Base-by-base conservation (phyloP, 1,140 invertebrate species). In the Colletes gigas region DNA sequence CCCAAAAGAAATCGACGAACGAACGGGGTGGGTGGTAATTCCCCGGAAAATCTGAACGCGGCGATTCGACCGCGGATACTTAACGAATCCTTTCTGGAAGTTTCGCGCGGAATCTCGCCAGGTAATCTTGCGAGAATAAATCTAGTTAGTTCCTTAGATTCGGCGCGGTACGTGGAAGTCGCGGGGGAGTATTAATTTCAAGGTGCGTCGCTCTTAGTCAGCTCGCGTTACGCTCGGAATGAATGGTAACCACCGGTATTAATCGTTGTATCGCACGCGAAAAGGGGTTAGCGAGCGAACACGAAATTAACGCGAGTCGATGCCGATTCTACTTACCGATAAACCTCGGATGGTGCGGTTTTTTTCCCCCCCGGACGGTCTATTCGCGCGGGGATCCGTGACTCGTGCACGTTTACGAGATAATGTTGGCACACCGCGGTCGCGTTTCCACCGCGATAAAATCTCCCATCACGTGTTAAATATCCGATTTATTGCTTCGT, bases 191-290 rank as follows among this genome's bases (percentile, higher is more conserved):
- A 82, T 85, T 85, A 85, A 85, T 85, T 82, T 82, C 71, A 62
- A 59, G 65, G 71, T 59, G 71, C 80, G 65, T 78, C 69, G 68
- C 76, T 79, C 65, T 70, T 86, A 70, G 50, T 57, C 41, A 57
- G 62, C 74, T 80, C 59, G 76, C 62, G 69, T 83, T 86, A 83
- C 76, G 72, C 77, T 57, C 72, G 52, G 21, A 74, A 74, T 70
- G 62, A 86, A 86, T 73, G 84, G 67, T 86, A 74, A 76, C 71
- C 30, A 71, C 8, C 14, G n/a, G n/a, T 75, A 82, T 86, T 86
- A 86, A 85, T 83, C 77, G 59, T 52, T 52, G 60, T 39, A 73
- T 83, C 67, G 59, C 76, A 80, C 67, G 83, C 84, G 66, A 80
- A 73, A 83, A 80, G 47, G 30, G 21, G 81, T 75, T 73, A 39